These are phyloP conservation scores for Pammene fasciana DNA, from an alignment of 2,888 invertebrate genomes.

Conservation along the genomic window DNA sequence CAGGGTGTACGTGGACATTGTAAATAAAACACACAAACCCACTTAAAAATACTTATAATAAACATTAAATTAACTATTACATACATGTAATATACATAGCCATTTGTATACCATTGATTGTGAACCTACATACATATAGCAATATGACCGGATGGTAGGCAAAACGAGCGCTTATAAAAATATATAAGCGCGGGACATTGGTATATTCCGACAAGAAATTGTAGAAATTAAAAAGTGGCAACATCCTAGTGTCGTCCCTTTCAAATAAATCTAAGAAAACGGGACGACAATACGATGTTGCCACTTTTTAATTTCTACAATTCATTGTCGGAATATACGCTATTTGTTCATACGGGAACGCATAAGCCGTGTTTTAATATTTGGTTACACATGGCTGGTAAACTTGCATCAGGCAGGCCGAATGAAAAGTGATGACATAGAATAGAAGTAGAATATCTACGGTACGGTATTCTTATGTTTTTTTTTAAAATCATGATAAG, in stretches of 20 bases:
- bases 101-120: constrained; percentile 62
- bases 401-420: too few species aligned
- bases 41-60: constrained; percentile 76
- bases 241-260: too few species aligned
- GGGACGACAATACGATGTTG: too few species aligned
- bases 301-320: too few species aligned
- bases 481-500: background rate
- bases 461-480: background rate
- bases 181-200: constrained; percentile 57
- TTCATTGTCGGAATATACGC: too few species aligned
- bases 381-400: background rate
- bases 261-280: too few species aligned
- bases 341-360: constrained; percentile 13
- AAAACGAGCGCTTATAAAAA: constrained; percentile 65
- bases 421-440: too few species aligned
- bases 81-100: constrained; percentile 75
- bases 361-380: background rate
- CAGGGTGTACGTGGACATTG: background rate
- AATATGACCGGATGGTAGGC: constrained; percentile 56
- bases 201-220: too few species aligned
- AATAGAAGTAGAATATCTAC: too few species aligned
- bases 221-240: too few species aligned
- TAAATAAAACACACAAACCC: constrained; percentile 64
- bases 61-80: constrained; percentile 70
- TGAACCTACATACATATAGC: constrained; percentile 52